phyloP scores from a whole-genome alignment of 35 echinoderm and acorn worm genomes.

The Apostichopus californicus region DNA sequence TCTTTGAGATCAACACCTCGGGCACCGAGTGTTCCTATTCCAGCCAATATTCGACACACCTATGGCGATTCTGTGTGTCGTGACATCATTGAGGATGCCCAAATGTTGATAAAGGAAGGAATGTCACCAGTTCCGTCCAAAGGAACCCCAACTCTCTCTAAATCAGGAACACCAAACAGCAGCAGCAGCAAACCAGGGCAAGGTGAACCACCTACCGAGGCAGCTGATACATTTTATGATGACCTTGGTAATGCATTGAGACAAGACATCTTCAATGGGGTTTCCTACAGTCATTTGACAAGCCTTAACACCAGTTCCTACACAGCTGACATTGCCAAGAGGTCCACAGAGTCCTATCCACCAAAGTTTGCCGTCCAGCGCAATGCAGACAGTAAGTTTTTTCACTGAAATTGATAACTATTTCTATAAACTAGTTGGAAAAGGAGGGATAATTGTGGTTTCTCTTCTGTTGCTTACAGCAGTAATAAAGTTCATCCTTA shows the following conservation, averaged over 20 bases:
- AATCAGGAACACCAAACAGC: slow-evolving; percentile 42
- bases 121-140: slow-evolving; percentile 21
- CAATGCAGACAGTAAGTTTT: slow-evolving; percentile 93
- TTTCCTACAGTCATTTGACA: slow-evolving; percentile 75
- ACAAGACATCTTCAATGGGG: slow-evolving; percentile 92
- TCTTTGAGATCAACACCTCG: slow-evolving; percentile 20
- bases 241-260: slow-evolving; percentile 81
- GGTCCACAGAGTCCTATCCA: slow-evolving; percentile 66
- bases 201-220: background rate
- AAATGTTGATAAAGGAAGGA: background rate
- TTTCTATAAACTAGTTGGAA: too few relatives aligned
- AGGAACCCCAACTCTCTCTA: background rate
- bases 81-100: slow-evolving; percentile 54
- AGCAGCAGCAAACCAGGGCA: background rate
- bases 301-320: slow-evolving; percentile 92
- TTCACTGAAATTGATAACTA: too few relatives aligned
- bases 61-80: slow-evolving; percentile 75
- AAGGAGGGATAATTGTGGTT: too few relatives aligned
- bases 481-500: too few relatives aligned
- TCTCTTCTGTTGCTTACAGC: too few relatives aligned
- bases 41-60: slow-evolving; percentile 77
- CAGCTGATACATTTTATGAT: slow-evolving; percentile 67
- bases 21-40: slow-evolving; percentile 58
- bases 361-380: slow-evolving; percentile 86
- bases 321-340: slow-evolving; percentile 67